These are phyloP conservation scores for Apodemia hepburni DNA, from an alignment of 2,888 invertebrate species.

Conservation along the genomic window DNA sequence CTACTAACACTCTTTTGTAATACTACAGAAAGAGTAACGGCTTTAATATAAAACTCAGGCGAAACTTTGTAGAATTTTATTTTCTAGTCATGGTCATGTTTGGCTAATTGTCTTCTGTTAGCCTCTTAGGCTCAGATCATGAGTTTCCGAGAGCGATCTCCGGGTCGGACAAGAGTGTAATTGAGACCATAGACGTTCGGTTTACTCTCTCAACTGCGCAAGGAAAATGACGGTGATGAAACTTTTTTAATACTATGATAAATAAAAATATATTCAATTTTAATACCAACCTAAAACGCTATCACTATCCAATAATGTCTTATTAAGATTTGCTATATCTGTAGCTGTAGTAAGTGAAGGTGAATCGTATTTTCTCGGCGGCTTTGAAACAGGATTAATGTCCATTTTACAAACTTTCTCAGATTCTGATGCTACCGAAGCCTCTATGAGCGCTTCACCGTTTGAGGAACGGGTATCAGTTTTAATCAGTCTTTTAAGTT, in stretches of 20 bases:
- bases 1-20: too few relatives aligned
- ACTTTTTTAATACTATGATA: background rate
- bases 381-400: constrained; percentile 91
- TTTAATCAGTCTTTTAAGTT: constrained; percentile 81
- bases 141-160: too few relatives aligned
- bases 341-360: constrained; percentile 84
- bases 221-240: too few relatives aligned
- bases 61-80: too few relatives aligned
- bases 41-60: too few relatives aligned
- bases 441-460: constrained; percentile 85
- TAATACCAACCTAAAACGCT: constrained; percentile 83
- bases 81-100: too few relatives aligned
- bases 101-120: too few relatives aligned
- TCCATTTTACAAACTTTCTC: constrained; percentile 90
- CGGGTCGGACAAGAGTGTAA: too few relatives aligned
- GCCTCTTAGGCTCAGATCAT: too few relatives aligned
- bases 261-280: background rate
- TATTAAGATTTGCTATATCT: constrained; percentile 90
- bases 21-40: too few relatives aligned
- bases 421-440: constrained; percentile 86
- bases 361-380: constrained; percentile 86
- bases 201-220: too few relatives aligned
- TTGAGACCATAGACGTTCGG: too few relatives aligned
- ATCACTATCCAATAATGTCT: constrained; percentile 87
- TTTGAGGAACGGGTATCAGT: constrained; percentile 81